Conservation (phyloP, 2,888 invertebrate genomes). For the Helicoverpa assulta region DNA sequence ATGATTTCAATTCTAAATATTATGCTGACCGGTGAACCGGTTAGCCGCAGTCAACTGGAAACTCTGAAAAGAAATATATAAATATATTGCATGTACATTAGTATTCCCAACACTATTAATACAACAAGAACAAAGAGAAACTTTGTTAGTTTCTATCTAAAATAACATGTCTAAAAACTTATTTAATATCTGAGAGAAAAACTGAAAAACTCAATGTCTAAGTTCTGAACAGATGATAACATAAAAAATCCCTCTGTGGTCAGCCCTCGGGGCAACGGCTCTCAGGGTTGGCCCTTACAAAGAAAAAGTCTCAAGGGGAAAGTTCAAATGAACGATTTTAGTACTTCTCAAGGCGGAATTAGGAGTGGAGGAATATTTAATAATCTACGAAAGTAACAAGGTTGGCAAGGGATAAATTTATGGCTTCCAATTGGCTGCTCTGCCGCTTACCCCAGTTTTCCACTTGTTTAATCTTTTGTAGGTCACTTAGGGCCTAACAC, state of each 20-base stretch:
- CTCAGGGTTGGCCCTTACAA: conserved; percentile 36
- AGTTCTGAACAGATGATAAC: conserved; percentile 57
- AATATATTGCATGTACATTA: background rate
- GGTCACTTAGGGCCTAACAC: conserved; percentile 46
- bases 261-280: conserved; percentile 46
- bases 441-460: conserved; percentile 61
- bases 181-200: conserved; percentile 55
- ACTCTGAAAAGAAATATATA: conserved; percentile 9
- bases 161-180: conserved; percentile 50
- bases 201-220: conserved; percentile 47
- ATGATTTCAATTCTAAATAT: conserved; percentile 2
- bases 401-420: conserved; percentile 64
- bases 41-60: conserved; percentile 8
- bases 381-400: conserved; percentile 60
- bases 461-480: conserved; percentile 65
- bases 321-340: conserved; percentile 56
- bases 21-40: conserved; percentile 12
- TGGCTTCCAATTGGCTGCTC: conserved; percentile 68
- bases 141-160: conserved; percentile 23
- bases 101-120: conserved; percentile 13
- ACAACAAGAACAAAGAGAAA: conserved; percentile 29
- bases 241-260: conserved; percentile 58
- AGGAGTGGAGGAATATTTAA: conserved; percentile 45
- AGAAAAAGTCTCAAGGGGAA: conserved; percentile 46
- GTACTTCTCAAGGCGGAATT: conserved; percentile 33